A percentile compares a stretch with the other conserved stretches of the same genome.
Conservation (phyloP, 2,797 vertebrate genomes). For the Phoebastria nigripes region DNA sequence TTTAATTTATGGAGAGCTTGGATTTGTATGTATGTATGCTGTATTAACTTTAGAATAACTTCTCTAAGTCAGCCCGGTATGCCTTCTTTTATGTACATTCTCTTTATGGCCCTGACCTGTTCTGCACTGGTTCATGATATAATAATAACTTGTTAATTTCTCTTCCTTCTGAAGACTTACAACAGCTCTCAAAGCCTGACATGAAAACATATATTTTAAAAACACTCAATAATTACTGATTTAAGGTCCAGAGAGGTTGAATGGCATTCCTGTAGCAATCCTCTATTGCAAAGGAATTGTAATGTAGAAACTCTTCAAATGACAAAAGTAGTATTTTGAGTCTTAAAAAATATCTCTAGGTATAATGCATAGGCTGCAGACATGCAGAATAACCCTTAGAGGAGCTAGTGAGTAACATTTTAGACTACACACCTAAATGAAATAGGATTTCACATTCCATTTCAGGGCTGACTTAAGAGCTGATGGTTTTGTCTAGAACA, state of each 20-base stretch:
- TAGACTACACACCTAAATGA: background rate
- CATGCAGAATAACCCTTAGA: background rate
- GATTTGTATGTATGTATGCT: background rate
- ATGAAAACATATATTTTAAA: background rate
- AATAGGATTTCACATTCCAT: slow-evolving; percentile 28
- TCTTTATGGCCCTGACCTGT: background rate
- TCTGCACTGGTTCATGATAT: background rate
- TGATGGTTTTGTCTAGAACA: slow-evolving; percentile 19
- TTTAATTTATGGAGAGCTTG: slow-evolving; percentile 25
- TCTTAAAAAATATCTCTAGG: background rate
- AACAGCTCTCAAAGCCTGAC: background rate
- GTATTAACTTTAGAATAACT: background rate
- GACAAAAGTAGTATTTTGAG: background rate
- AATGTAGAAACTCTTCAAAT: background rate
- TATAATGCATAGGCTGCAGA: background rate
- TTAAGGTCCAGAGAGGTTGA: background rate
- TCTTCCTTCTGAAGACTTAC: background rate
- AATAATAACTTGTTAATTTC: background rate
- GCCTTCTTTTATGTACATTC: background rate
- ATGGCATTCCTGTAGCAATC: background rate
- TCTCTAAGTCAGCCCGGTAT: background rate
- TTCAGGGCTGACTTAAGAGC: background rate
- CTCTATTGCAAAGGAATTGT: background rate
- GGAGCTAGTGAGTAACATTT: background rate
- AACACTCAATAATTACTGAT: background rate